Evolutionary conservation across 2,113 vertebrate genomes (phyloP), one percentile per base, ranked within the genome.

Genomic region (Grammatotria lemairii): DNA sequence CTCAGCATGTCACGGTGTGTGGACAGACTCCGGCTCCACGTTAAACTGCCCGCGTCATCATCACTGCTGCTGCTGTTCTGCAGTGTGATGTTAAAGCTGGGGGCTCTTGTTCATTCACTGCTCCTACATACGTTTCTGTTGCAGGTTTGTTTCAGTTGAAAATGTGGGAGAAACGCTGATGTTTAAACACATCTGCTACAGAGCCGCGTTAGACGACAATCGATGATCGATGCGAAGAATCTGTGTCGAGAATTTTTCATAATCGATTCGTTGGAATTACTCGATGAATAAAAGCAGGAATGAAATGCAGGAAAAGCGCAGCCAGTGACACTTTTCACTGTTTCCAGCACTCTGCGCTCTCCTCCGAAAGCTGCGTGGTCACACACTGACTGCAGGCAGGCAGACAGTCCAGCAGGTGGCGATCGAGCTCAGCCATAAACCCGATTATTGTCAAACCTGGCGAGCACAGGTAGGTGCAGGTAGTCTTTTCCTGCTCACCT

Each of bases 141-240:
- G 26, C 26, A 58, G 26, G 26, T 58, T 58, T 58, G 8, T 28
- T 28, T 28, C 13, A 16, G 55, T 2, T 57, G 55, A 28, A 28
- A 28, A 1, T 57, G 13, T 9, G 7, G 0, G 1, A 16, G 55
- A 9, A 16, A 58, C 13, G 2, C 55, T 16, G 26, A 0, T 31
- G 26, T 58, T 58, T 31, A 58, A 31, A 28, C 28, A 33, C 57
- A 63, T 63, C 16, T 33, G 28, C 23, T 33, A 60, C 28, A 60
- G 16, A 33, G 57, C 28, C 1, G 28, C 5, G 58, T 60, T 33
- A 60, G 16, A 19, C 28, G 0, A 60, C 16, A 0, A 33, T 33
- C 16, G 28, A 60, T 19, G 28, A 33, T 33, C 16, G 28, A 60
- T 19, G 28, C 2, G 16, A 19, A 60, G 8, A 19, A 3, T 60